These are phyloP conservation scores for Cygnus buccinator DNA, from an alignment of 2,113 vertebrate species.

Conservation along the genomic window DNA sequence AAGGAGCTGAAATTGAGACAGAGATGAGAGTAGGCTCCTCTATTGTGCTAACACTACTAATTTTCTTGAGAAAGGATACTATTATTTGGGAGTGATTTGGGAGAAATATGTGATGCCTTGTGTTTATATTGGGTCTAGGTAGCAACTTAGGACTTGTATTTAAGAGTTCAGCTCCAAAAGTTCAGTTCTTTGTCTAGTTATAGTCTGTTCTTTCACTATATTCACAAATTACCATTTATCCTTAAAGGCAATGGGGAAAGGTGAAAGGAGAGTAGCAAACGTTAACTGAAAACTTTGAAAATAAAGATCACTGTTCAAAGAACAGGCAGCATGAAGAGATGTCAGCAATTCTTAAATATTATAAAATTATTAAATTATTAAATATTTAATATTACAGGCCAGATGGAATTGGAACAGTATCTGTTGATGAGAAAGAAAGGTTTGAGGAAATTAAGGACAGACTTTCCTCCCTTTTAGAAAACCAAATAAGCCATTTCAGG, in stretches of 20 bases:
- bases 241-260: neutral
- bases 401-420: constrained; percentile 95
- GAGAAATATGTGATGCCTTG: neutral
- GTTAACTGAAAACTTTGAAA: neutral
- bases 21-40: neutral
- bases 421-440: constrained; percentile 89
- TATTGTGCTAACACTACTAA: neutral
- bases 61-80: neutral
- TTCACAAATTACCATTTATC: neutral
- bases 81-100: neutral
- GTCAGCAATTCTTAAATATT: neutral
- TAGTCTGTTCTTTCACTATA: neutral
- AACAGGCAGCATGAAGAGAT: neutral
- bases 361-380: neutral
- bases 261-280: neutral
- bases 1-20: neutral
- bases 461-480: constrained; percentile 88
- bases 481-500: constrained; percentile 97
- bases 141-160: neutral
- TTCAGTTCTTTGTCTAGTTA: neutral
- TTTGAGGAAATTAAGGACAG: constrained; percentile 91
- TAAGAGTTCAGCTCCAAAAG: neutral
- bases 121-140: neutral
- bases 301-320: neutral
- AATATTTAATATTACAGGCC: constrained; percentile 81